phyloP scores from a whole-genome alignment of 1,140 invertebrate genomes.

The Halesus radiatus region DNA sequence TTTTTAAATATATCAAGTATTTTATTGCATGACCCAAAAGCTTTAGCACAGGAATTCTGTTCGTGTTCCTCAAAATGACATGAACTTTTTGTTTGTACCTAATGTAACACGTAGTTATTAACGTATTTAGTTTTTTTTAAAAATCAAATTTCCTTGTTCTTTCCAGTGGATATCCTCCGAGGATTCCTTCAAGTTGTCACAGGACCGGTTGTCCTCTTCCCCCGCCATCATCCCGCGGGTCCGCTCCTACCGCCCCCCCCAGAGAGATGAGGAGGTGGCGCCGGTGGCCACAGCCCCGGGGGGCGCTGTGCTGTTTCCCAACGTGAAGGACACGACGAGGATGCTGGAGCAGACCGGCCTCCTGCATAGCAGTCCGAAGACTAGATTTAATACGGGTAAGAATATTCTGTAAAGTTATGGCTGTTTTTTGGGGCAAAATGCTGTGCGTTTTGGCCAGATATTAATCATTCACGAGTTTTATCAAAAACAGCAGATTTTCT shows the following conservation, averaged over 20 bases:
- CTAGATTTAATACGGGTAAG: background rate
- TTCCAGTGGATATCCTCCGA: constrained; percentile 68
- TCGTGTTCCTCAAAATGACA: too few species aligned
- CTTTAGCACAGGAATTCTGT: too few species aligned
- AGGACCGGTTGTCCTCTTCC: constrained; percentile 61
- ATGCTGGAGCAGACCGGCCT: constrained; percentile 49
- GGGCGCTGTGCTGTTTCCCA: constrained; percentile 39
- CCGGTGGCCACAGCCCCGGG: constrained; percentile 57
- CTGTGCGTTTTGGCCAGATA: too few species aligned
- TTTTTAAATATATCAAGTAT: too few species aligned
- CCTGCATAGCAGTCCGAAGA: constrained; percentile 31
- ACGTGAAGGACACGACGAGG: constrained; percentile 32
- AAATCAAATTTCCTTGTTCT: background rate
- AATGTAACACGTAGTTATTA: too few species aligned
- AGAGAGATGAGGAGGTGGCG: constrained; percentile 56
- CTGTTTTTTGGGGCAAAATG: too few species aligned
- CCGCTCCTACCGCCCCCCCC: constrained; percentile 59
- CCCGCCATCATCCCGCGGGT: constrained; percentile 67
- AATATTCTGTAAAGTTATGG: too few species aligned
- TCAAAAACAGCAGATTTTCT: too few species aligned
- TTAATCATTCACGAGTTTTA: too few species aligned
- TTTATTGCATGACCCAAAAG: too few species aligned
- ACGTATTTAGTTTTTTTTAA: too few species aligned
- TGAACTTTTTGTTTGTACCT: too few species aligned
- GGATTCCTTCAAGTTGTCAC: constrained; percentile 64